Evolutionary conservation across 2,797 vertebrate species (phyloP).

Genomic region (Scleropages formosus): DNA sequence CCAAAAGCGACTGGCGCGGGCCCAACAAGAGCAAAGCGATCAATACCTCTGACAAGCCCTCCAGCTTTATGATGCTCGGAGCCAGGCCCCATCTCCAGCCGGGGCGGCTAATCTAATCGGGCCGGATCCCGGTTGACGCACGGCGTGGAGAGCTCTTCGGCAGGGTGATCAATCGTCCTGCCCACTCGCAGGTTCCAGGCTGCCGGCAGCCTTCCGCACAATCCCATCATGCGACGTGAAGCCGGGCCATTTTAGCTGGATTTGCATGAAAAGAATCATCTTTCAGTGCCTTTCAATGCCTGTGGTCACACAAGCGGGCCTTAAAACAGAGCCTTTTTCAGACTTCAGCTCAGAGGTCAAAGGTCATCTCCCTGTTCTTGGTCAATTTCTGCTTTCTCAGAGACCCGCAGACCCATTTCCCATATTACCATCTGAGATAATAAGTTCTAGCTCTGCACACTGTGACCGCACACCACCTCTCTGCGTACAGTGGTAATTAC

Average conservation of each 20-base stretch:
- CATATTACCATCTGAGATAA: too few species aligned
- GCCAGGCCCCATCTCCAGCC: constrained; percentile 46
- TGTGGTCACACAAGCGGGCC: background rate
- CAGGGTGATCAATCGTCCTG: too few species aligned
- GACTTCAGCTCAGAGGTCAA: background rate
- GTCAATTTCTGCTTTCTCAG: too few species aligned
- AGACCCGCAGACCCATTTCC: background rate
- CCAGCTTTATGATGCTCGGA: constrained; percentile 51
- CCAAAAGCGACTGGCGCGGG: constrained; percentile 28
- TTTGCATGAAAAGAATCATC: background rate
- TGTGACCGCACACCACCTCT: background rate
- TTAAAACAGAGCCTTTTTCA: background rate
- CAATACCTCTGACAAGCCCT: constrained; percentile 56
- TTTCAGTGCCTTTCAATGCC: background rate
- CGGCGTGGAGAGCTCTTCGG: too few species aligned
- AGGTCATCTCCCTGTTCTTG: constrained; percentile 14
- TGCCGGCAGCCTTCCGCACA: too few species aligned
- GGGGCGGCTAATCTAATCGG: constrained; percentile 61
- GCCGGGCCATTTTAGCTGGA: background rate
- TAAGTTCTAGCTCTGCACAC: background rate
- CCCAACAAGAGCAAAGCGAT: constrained; percentile 49
- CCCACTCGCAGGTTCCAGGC: too few species aligned
- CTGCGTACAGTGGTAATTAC: constrained; percentile 62
- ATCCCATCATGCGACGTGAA: background rate
- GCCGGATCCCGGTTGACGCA: constrained; percentile 51